A percentile compares a stretch with the other conserved stretches of the same genome.
These are phyloP conservation scores for Protosalanx chinensis DNA, from an alignment of 2,797 vertebrate species.

Conservation along the genomic window DNA sequence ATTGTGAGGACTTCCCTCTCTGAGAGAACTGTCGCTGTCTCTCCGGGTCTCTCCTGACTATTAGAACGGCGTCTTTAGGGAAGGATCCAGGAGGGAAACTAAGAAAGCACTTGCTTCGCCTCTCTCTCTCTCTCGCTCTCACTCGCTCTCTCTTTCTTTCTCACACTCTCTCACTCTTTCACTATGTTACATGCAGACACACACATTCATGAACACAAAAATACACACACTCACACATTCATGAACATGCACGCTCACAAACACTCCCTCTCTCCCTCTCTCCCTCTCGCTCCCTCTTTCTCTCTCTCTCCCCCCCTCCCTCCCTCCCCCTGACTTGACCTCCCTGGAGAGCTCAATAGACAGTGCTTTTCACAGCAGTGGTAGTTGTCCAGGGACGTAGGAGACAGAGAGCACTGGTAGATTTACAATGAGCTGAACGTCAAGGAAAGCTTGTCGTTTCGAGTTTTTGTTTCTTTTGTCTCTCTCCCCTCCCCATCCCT, in stretches of 20 bases:
- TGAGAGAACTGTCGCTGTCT: neutral
- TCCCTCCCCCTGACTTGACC: slow-evolving; percentile 63
- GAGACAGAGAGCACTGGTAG: slow-evolving; percentile 64
- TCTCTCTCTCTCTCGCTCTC: neutral
- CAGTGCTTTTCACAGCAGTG: slow-evolving; percentile 70
- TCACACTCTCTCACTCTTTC: neutral
- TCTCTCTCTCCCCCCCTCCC: too few species aligned
- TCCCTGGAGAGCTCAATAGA: slow-evolving; percentile 69
- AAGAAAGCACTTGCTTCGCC: slow-evolving; percentile 37
- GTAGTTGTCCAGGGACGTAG: slow-evolving; percentile 66
- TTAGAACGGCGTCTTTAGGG: slow-evolving; percentile 12
- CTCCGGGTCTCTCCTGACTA: neutral
- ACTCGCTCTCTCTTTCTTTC: neutral
- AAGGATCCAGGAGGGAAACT: slow-evolving; percentile 51
- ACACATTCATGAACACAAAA: slow-evolving; percentile 38
- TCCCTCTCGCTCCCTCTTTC: too few species aligned
- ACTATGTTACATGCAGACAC: slow-evolving; percentile 21
- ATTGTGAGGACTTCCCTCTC: slow-evolving; percentile 9
- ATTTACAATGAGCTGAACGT: slow-evolving; percentile 74
- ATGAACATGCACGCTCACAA: slow-evolving; percentile 28
- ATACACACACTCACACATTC: slow-evolving; percentile 18
- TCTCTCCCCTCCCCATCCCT: too few species aligned
- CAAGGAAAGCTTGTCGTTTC: slow-evolving; percentile 66
- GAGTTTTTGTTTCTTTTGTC: neutral
- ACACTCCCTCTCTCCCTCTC: slow-evolving; percentile 34